phyloP scores from a whole-genome alignment of 2,113 vertebrate species.

The Pungitius pungitius region DNA sequence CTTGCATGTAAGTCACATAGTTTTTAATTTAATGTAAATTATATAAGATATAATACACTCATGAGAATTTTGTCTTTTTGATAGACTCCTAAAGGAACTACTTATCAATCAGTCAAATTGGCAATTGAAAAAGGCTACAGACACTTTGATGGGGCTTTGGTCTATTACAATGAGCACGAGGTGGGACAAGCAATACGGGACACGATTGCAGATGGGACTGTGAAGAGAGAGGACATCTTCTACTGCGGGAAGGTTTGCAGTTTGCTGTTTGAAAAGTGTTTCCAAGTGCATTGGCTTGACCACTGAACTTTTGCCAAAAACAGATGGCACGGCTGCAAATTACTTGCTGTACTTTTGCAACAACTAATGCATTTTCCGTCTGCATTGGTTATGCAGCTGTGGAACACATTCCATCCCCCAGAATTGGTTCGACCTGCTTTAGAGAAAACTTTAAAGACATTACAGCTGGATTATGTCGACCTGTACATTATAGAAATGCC shows the following conservation, averaged over 20 bases:
- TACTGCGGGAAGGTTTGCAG: constrained; percentile 91
- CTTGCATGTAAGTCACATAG: neutral
- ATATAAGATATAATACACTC: neutral
- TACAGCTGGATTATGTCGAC: constrained; percentile 91
- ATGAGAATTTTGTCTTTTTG: neutral
- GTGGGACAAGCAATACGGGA: constrained; percentile 90
- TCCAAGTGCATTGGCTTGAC: neutral
- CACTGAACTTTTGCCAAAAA: neutral
- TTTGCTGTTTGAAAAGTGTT: neutral
- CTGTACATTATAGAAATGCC: constrained; percentile 94
- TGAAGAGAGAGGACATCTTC: constrained; percentile 90
- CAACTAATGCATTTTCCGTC: neutral
- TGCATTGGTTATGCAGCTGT: constrained; percentile 79
- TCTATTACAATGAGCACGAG: constrained; percentile 90
- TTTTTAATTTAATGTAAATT: neutral
- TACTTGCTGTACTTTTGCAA: neutral
- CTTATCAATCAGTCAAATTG: constrained; percentile 81
- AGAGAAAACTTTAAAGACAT: constrained; percentile 83
- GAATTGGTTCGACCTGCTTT: constrained; percentile 85
- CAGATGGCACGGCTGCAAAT: neutral
- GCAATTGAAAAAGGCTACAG: constrained; percentile 91
- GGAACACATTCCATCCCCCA: constrained; percentile 87
- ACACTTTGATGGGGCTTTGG: constrained; percentile 89
- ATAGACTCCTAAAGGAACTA: constrained; percentile 82
- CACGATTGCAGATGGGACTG: constrained; percentile 88